These are phyloP conservation scores for Corythoichthys intestinalis DNA, from an alignment of 2,113 vertebrate species.

Conservation along the genomic window DNA sequence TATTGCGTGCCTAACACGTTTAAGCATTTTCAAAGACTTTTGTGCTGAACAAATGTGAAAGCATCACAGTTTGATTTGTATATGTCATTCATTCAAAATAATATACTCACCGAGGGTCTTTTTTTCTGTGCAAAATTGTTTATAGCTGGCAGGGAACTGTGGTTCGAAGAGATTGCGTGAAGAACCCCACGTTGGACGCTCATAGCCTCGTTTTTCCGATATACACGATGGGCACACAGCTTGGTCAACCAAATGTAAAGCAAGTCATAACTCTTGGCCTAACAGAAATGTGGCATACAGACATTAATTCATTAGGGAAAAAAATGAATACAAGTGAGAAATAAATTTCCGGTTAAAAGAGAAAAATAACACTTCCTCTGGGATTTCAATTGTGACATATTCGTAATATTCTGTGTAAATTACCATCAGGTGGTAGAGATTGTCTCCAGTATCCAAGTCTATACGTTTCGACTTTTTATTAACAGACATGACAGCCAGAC, in stretches of 20 bases:
- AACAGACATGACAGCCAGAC: conserved; percentile 87
- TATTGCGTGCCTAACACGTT: too few relatives aligned
- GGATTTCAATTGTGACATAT: background rate
- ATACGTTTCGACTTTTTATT: conserved; percentile 89
- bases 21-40: too few relatives aligned
- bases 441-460: conserved; percentile 88
- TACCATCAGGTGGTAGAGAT: conserved; percentile 91
- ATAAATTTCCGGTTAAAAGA: background rate
- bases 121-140: conserved; percentile 49
- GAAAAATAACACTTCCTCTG: background rate
- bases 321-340: background rate
- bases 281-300: background rate
- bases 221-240: conserved; percentile 82
- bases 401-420: background rate
- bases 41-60: too few relatives aligned
- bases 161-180: conserved; percentile 57
- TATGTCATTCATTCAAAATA: background rate
- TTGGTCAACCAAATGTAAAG: conserved; percentile 89
- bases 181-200: conserved; percentile 67
- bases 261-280: conserved; percentile 85
- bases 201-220: conserved; percentile 70
- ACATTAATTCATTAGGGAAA: background rate
- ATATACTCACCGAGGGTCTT: conserved; percentile 51
- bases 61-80: too few relatives aligned
- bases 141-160: conserved; percentile 44